Percentiles rank a stretch among this genome's conserved stretches.
Evolutionary conservation across 2,113 vertebrate genomes (phyloP).

Genomic region (Chloroceryle aenea): DNA sequence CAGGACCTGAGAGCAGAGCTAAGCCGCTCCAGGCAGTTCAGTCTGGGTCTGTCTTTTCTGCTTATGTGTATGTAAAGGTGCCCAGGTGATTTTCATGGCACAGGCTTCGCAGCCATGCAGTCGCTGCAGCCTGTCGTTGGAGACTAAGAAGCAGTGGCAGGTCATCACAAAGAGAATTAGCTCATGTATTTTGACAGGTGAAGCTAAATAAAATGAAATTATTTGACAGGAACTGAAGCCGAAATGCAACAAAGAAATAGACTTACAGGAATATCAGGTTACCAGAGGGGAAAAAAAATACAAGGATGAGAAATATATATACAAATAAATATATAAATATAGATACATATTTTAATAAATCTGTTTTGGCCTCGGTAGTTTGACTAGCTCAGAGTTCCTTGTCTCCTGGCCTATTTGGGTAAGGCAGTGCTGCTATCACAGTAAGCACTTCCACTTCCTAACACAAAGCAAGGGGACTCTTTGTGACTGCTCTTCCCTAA

Average conservation of each 20-base stretch:
- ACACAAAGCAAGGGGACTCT: background rate
- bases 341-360: background rate
- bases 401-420: background rate
- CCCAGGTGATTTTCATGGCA: slow-evolving; percentile 41
- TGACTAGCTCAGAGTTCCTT: background rate
- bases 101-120: background rate
- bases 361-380: background rate
- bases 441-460: slow-evolving; percentile 1
- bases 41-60: background rate
- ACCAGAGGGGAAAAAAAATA: background rate
- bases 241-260: slow-evolving; percentile 23
- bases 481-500: slow-evolving; percentile 40
- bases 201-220: slow-evolving; percentile 54
- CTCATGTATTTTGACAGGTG: slow-evolving; percentile 59
- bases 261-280: background rate
- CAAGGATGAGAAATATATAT: background rate
- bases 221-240: slow-evolving; percentile 46
- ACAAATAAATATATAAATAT: background rate
- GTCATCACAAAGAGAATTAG: slow-evolving; percentile 53
- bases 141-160: slow-evolving; percentile 35
- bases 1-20: background rate
- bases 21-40: background rate
- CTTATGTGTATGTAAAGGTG: background rate
- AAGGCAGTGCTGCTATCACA: background rate
- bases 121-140: slow-evolving; percentile 23